These are phyloP conservation scores for Yponomeuta evonymella DNA, from an alignment of 2,888 invertebrate species.

Conservation along the genomic window DNA sequence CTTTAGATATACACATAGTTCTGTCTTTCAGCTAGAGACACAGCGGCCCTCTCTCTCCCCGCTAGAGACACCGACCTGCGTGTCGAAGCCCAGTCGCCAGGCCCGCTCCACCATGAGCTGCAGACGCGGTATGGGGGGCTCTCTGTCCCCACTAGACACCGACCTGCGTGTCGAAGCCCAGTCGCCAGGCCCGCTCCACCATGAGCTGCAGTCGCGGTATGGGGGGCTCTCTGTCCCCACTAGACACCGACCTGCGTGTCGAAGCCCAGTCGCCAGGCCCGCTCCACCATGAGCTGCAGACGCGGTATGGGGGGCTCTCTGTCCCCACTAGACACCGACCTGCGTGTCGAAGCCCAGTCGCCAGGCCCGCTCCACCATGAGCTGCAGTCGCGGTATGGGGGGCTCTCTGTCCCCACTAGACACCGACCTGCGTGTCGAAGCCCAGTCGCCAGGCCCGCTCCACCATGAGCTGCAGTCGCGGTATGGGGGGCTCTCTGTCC, in stretches of 20 bases:
- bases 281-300: constrained; percentile 88
- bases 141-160: constrained; percentile 32
- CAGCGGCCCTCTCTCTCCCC: too few relatives aligned
- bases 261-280: constrained; percentile 88
- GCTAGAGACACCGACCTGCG: constrained; percentile 32
- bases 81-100: constrained; percentile 83
- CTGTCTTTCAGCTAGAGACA: too few relatives aligned
- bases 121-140: constrained; percentile 84
- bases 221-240: too few relatives aligned
- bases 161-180: too few relatives aligned
- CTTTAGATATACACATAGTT: too few relatives aligned
- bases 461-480: constrained; percentile 82
- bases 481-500: constrained; percentile 77
- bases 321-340: constrained; percentile 25
- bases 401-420: constrained; percentile 63
- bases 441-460: constrained; percentile 84
- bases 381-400: constrained; percentile 83
- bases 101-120: constrained; percentile 85
- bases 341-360: constrained; percentile 80
- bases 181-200: too few relatives aligned
- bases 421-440: constrained; percentile 72
- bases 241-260: constrained; percentile 66
- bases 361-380: constrained; percentile 85
- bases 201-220: too few relatives aligned
- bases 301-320: constrained; percentile 87